Evolutionary conservation across 2,113 vertebrate species (phyloP), one percentile per base, ranked within the genome.

Genomic region (Myotis davidii): DNA sequence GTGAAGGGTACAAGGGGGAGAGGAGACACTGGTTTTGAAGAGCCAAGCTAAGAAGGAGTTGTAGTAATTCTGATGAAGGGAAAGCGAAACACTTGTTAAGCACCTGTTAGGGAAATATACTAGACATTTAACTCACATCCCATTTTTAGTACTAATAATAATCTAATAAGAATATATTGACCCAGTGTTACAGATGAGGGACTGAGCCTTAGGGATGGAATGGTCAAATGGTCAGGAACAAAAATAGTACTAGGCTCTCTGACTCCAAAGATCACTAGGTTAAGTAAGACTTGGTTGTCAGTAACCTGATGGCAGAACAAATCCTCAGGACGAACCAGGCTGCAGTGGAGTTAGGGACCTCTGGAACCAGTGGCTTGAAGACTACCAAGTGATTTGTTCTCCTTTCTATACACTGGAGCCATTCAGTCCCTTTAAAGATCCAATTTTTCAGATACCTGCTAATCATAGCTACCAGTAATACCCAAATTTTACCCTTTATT

Each of bases 1-100:
- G 14, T 59, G 23, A 56, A 52, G 9, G 9, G 7, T 1, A 21
- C 12, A 59, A 34, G 20, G 54, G 0, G 3, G 4, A 5, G 23
- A 32, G 9, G 65, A 10, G 12, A 86, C 2, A 4, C 1, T 5
- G 9, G 27, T 10, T 29, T 1, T 27, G 2, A 72, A 14, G 3
- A 48, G 6, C 13, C 25, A 39, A 90, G n/a, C 32, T 52, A 56
- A 69, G 50, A 79, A 92, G 13, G 7, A 79, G 45, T 39, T 73
- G 52, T 6, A n/a, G 11, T 39, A 42, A 89, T 73, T 91, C 20
- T 83, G 21, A 59, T 34, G 39, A 77, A 56, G 20, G n/a, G 72
- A 45, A 42, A 37, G 3, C 6, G 50, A 37, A 56, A 56, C 54
- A 56, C 21, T 56, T 56, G 20, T 56, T 21, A 21, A 56, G 7